Base-by-base conservation (phyloP, 92 coral and sea anemone species). In the Porites rus region DNA sequence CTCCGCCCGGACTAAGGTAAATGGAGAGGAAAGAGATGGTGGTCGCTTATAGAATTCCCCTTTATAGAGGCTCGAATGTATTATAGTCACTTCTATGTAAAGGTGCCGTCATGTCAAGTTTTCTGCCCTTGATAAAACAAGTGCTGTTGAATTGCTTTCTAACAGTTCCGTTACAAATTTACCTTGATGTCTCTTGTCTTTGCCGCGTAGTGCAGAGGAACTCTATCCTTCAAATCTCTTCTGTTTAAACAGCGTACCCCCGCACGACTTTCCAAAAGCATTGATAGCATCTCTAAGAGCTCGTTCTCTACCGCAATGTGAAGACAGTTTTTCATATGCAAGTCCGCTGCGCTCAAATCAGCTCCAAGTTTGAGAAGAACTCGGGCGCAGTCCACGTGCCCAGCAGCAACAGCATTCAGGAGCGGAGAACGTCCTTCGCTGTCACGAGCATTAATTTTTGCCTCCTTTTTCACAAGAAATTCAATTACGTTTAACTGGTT, bases 201-300 rank as follows among this genome's bases (percentile, higher is more conserved):
- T 1, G 95, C 93, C 1, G 95, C 95, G n/a, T 92, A 92, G 53
- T 92, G 95, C 1, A 92, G 77, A 25, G 95, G 95, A 8, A 92
- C 91, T 58, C 95, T 79, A 19, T 90, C 95, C n/a, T 72, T 86
- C 17, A 90, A 66, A 62, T 92, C 95, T 18, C 84, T 59, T 24
- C 83, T 72, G 54, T 68, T 51, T 74, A 92, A 84, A 76, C 83
- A 86, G 7, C 75, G 63, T 10, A 54, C 10, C 7, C 82, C 88
- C 20, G 69, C 51, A 17, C 25, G 76, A 22, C 83, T 73, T 7
- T 86, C 94, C 31, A 88, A 65, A 65, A 93, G 63, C 84, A 86
- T 76, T 2, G 75, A 69, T 14, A 93, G 59, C 9, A 88, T 88
- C 2, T 83, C 90, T 38, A 84, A 50, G 51, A 88, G 88, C 62